Base-by-base conservation (phyloP, 2,888 invertebrate genomes). In the Drosophila anceps region DNA sequence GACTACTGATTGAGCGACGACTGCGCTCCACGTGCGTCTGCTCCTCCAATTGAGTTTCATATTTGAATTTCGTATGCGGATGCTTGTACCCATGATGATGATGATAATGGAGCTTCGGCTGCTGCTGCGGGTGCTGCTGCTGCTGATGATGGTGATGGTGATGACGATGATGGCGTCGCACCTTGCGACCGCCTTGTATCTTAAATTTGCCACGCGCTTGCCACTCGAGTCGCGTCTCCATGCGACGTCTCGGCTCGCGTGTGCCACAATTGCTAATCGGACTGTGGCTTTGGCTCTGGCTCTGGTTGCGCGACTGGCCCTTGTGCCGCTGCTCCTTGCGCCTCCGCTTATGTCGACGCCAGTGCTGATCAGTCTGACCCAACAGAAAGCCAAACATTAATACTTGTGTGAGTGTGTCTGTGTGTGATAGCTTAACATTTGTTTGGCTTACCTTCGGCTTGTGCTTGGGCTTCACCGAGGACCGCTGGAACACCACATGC, bases 1-100 rank as follows among this genome's bases (percentile, higher is more conserved):
- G 95, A 84, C 94, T 95, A 93, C 96, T 96, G 76, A 96, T 95
- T 69, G 96, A 96, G 78, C 96, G 94, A 77, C 92, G 91, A 84
- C 92, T 85, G 76, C 93, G 90, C 79, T 75, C 57, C 33, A 53
- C 41, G 24, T 53, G 55, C 33, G 60, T 18, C 62, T 51, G 35
- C 65, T 54, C 60, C n/a, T 67, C 57, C 35, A 59, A 69, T 20
- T 74, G 57, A 6, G 73, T 84, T 24, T 81, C 74, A 48, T 81
- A 82, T 59, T 79, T 82, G 70, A 89, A 84, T 60, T 82, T 85
- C 35, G 75, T 84, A 57, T 80, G 74, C 31, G 66, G 71, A 54
- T 73, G 58, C 27, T 33, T 57, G 15, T 57, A 64, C 7, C 27
- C 18, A 27, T 75, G 74, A 35, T 39, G 27, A 33, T 5, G 58